A percentile compares a stretch with the other conserved stretches of the same genome.
These are phyloP conservation scores for Catonia carolina DNA, from an alignment of 2,888 invertebrate genomes.

Conservation along the genomic window DNA sequence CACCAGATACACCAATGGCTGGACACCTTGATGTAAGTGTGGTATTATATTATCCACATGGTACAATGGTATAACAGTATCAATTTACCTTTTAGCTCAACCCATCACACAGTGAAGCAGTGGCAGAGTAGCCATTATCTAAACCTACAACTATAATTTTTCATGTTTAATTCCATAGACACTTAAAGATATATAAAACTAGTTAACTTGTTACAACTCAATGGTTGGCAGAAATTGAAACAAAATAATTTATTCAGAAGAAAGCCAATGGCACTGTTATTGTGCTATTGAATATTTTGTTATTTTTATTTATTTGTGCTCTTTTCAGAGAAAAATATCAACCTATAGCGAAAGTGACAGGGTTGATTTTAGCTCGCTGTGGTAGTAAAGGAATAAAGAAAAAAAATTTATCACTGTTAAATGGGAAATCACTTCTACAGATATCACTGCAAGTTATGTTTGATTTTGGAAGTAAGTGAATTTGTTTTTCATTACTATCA, in stretches of 20 bases:
- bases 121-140: too few relatives aligned
- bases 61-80: too few relatives aligned
- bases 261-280: constrained; percentile 52
- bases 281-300: constrained; percentile 43
- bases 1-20: too few relatives aligned
- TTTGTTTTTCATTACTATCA: background rate
- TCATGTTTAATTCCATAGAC: too few relatives aligned
- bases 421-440: constrained; percentile 51
- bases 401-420: constrained; percentile 60
- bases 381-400: constrained; percentile 68
- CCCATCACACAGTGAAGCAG: too few relatives aligned
- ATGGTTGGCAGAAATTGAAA: constrained; percentile 69
- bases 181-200: too few relatives aligned
- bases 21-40: too few relatives aligned
- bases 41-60: too few relatives aligned
- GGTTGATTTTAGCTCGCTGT: constrained; percentile 66
- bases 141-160: too few relatives aligned
- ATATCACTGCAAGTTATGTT: constrained; percentile 51
- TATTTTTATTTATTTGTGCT: constrained; percentile 3
- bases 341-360: constrained; percentile 43
- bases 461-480: constrained; percentile 42
- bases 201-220: constrained; percentile 55
- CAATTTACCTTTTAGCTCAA: too few relatives aligned
- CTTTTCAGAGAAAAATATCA: too few relatives aligned
- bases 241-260: constrained; percentile 61